Base-by-base conservation (phyloP, 35 echinoderm and acorn worm species). In the Lytechinus variegatus region DNA sequence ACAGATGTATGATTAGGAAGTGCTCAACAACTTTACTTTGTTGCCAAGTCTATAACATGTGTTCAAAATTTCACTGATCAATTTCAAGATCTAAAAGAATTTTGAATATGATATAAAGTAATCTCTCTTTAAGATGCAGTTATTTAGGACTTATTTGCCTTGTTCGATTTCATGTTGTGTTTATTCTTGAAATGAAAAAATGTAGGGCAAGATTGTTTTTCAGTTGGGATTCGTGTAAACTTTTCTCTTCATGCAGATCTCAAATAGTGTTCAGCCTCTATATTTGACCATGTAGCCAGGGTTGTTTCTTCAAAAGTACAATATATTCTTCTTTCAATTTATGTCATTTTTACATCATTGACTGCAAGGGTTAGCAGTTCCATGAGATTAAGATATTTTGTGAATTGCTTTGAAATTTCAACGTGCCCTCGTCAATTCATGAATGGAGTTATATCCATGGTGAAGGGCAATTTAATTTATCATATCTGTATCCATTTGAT, bases 241-340 rank as follows among this genome's bases (percentile, higher is more conserved):
- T 24, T 79, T 71, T 13, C 2, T 13, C 33, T 44, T 44, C 33
- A 44, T 44, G 66, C n/a, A 24, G 66, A 79, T 79, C 3, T 24
- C 19, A 79, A 79, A 5, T 79, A 24, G 66, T 79, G 7, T 79
- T 79, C 21, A 79, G 14, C 66, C 66, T 24, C n/a, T 21, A 71
- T 11, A 58, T 71, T 13, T 71, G 61, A 13, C 61, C 61, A 13
- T 71, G 13, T 16, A 3, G 66, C 66, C 21, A 24, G 66, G 21
- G 66, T 16, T 79, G 19, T 79, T 79, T 79, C 5, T 79, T 79
- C 66, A 79, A 16, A 79, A 79, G 12, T 79, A 24, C 66, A 16
- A 79, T 79, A 79, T 79, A n/a, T 79, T 79, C 66, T 79, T 79
- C n/a, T n/a, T 44, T 79, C 66, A 79, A 72, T n/a, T 79, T 79